These are phyloP conservation scores for Drosophila kohkoa DNA, from an alignment of 1,140 invertebrate species.

Conservation along the genomic window DNA sequence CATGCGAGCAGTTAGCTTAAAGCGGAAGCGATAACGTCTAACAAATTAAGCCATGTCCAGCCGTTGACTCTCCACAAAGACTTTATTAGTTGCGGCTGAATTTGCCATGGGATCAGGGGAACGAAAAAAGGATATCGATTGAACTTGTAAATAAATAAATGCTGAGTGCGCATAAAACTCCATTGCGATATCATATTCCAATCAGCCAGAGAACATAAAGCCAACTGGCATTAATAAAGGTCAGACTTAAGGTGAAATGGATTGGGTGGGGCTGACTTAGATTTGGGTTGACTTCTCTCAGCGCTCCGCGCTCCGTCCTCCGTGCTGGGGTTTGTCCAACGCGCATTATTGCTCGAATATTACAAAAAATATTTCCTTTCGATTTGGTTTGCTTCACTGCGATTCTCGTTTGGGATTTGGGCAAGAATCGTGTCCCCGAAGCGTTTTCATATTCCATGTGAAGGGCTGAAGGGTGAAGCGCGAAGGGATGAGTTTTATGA, in stretches of 20 bases:
- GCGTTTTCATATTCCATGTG: constrained; percentile 33
- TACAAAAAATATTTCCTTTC: constrained; percentile 22
- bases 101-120: not conserved
- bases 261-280: not conserved
- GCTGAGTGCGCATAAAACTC: constrained; percentile 56
- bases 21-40: constrained; percentile 78
- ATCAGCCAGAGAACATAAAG: constrained; percentile 79
- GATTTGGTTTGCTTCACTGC: not conserved
- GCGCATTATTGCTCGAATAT: constrained; percentile 22
- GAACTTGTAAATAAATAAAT: constrained; percentile 58
- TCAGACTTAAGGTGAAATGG: constrained; percentile 9
- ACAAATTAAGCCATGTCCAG: constrained; percentile 77
- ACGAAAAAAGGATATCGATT: constrained; percentile 32
- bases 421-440: constrained; percentile 10
- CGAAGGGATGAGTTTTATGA: constrained; percentile 63
- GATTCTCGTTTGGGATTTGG: constrained; percentile 23
- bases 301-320: not conserved
- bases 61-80: constrained; percentile 39
- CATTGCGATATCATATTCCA: constrained; percentile 81
- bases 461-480: constrained; percentile 1
- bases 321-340: constrained; percentile 13
- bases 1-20: constrained; percentile 54
- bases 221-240: constrained; percentile 70
- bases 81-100: constrained; percentile 60
- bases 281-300: not conserved